Conservation (phyloP, 2,888 invertebrate species). For the Aricia artaxerxes region DNA sequence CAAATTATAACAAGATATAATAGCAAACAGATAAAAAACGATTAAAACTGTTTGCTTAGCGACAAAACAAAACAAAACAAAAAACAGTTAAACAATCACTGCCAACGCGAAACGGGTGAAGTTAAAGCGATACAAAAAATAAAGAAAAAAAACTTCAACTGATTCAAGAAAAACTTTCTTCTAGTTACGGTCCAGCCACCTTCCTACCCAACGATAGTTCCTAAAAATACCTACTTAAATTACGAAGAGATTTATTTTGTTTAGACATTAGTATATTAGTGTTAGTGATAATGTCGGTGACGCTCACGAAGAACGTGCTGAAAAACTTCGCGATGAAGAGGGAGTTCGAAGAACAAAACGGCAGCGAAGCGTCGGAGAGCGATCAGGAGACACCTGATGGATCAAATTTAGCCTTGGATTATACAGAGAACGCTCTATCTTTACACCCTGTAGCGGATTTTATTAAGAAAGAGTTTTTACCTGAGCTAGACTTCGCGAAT, state of each 20-base stretch:
- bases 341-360: conserved; percentile 66
- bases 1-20: not conserved
- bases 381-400: conserved; percentile 66
- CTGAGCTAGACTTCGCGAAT: conserved; percentile 70
- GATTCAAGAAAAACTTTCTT: conserved; percentile 38
- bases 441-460: conserved; percentile 72
- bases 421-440: conserved; percentile 65
- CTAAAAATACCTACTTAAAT: conserved; percentile 77
- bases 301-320: conserved; percentile 64
- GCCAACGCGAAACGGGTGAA: conserved; percentile 51
- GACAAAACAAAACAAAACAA: conserved; percentile 30
- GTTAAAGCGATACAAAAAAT: conserved; percentile 35
- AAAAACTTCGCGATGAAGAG: conserved; percentile 74
- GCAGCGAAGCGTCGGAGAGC: conserved; percentile 67
- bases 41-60: not conserved
- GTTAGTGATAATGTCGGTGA: conserved; percentile 61
- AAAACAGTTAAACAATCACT: conserved; percentile 31
- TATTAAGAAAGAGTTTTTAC: conserved; percentile 75
- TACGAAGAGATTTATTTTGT: conserved; percentile 74
- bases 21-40: not conserved
- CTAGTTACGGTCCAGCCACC: conserved; percentile 68
- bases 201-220: conserved; percentile 81
- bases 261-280: conserved; percentile 51
- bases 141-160: conserved; percentile 25
- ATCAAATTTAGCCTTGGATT: conserved; percentile 61